Base-by-base conservation (phyloP, 2,797 vertebrate species). In the Loriculus beryllinus region DNA sequence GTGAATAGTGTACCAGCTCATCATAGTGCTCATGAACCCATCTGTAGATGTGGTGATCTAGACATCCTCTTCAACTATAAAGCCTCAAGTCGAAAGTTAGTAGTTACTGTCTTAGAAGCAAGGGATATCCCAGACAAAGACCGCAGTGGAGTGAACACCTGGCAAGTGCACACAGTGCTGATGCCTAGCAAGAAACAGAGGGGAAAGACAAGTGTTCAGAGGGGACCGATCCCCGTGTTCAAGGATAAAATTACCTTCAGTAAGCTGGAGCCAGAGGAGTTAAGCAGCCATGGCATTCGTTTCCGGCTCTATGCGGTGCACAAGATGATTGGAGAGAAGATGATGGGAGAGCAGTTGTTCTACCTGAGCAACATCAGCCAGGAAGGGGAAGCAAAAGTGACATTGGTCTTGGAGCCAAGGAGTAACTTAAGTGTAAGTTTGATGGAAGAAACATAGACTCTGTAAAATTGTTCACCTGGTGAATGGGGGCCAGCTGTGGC, bases 331-430 rank as follows among this genome's bases (percentile, higher is more conserved):
- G 98, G 98, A 4, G 98, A 99, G 97, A 98, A 97, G 80, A 99
- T 99, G 99, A 99, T 99, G 99, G 99, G 99, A 3, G 99, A 99
- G 97, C 98, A 98, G 57, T 35, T 99, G 15, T 98, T 99, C 96
- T 93, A 97, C 67, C 96, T 99, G 43, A 98, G 96, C 14, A 97
- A 97, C 48, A 91, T 99, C 56, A 94, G 93, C 87, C 97, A 96
- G 12, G 97, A 98, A 9, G 97, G 89, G 29, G 97, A 98, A 22
- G 97, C 94, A 62, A 98, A 98, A 96, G 97, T 98, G 37, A 98
- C 98, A 0, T 93, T 99, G 95, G 96, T 99, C 21, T 97, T 99
- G 97, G 99, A 99, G 96, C 99, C 99, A 31, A 98, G 98, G 70
- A 99, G 98, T 93, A 99, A 99, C 96, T 96, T 99, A 83, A 99